phyloP scores from a whole-genome alignment of 2,888 invertebrate genomes.

The Euzetes globulus region DNA sequence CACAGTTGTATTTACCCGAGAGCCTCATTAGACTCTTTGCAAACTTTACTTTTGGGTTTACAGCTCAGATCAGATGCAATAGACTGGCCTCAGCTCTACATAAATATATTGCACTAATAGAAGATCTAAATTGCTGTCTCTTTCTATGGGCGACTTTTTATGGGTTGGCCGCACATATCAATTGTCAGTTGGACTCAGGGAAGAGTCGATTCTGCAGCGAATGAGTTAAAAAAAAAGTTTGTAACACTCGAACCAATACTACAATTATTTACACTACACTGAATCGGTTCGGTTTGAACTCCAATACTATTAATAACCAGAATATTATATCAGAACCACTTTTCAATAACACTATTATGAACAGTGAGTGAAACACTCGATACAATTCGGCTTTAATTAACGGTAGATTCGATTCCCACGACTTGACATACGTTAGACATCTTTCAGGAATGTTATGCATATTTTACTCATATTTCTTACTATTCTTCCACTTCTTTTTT shows the following conservation, averaged over 20 bases:
- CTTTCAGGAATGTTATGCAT: conserved; percentile 6
- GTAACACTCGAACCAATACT: not conserved
- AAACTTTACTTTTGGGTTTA: conserved; percentile 19
- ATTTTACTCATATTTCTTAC: conserved; percentile 1
- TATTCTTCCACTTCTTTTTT: not conserved
- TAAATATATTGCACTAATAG: conserved; percentile 12
- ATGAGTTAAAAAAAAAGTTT: not conserved
- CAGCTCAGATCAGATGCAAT: not conserved
- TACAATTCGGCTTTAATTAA: conserved; percentile 21
- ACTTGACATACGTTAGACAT: not conserved
- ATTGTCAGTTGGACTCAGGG: not conserved
- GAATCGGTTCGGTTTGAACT: not conserved
- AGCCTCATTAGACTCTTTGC: conserved; percentile 18
- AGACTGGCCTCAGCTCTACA: not conserved
- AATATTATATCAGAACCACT: not conserved
- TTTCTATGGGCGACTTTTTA: conserved; percentile 19
- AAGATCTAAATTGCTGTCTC: not conserved
- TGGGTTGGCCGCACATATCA: not conserved
- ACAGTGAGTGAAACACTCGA: not conserved
- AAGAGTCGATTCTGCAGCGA: not conserved
- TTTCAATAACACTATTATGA: not conserved
- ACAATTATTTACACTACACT: not conserved
- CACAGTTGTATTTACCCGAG: conserved; percentile 19
- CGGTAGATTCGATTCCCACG: conserved; percentile 20
- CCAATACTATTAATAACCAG: not conserved